Percentiles rank a stretch among this genome's conserved stretches.
phyloP scores from a whole-genome alignment of 2,888 invertebrate species.

The Ptilodon capucinus region DNA sequence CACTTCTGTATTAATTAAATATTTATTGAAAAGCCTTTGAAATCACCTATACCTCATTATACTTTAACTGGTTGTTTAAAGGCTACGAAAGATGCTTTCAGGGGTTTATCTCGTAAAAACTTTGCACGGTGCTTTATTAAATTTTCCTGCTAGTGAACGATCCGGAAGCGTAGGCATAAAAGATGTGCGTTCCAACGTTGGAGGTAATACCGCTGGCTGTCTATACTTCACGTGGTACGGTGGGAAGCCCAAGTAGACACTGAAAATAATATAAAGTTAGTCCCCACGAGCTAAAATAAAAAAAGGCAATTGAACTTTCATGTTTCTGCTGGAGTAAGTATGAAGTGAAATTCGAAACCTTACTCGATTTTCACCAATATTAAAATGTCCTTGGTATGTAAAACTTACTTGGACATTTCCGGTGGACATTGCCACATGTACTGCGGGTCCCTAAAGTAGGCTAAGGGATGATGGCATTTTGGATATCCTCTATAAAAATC shows the following conservation, averaged over 20 bases:
- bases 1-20: no score
- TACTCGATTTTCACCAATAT: no score
- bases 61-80: no score
- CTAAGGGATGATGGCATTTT: slow-evolving; percentile 77
- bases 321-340: no score
- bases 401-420: slow-evolving; percentile 65
- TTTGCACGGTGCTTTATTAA: slow-evolving; percentile 69
- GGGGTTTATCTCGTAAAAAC: slow-evolving; percentile 63
- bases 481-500: slow-evolving; percentile 83
- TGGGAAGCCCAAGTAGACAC: slow-evolving; percentile 78
- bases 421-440: slow-evolving; percentile 78
- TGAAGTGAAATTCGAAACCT: no score
- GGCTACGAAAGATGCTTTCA: no score
- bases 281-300: neutral
- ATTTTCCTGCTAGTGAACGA: slow-evolving; percentile 76
- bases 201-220: slow-evolving; percentile 73
- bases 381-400: no score
- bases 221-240: slow-evolving; percentile 78
- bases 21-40: no score
- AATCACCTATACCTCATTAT: no score
- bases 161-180: slow-evolving; percentile 72
- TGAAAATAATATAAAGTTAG: slow-evolving; percentile 42
- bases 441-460: slow-evolving; percentile 72
- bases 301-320: no score
- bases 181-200: slow-evolving; percentile 60